A percentile compares a stretch with the other conserved stretches of the same genome.
Conservation (phyloP, 2,888 invertebrate species). For the Calameuta filiformis region DNA sequence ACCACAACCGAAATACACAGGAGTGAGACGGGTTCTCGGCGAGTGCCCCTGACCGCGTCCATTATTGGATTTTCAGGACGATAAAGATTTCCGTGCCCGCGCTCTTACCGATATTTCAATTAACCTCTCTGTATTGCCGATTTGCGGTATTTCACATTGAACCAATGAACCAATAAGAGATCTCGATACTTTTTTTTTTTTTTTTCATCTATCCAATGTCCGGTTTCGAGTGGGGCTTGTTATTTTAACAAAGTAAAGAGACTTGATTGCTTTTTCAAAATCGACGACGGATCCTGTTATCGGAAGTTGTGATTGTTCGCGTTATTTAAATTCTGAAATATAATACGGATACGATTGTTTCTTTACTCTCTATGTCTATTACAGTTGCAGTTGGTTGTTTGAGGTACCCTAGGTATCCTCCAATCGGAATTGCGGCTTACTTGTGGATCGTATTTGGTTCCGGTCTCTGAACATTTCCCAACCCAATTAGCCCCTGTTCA, state of each 20-base stretch:
- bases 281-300: background rate
- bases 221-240: background rate
- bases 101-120: background rate
- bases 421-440: background rate
- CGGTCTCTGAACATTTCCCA: conserved; percentile 2
- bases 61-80: background rate
- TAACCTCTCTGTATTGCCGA: background rate
- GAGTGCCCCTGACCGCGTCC: background rate
- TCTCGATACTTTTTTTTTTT: background rate
- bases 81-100: background rate
- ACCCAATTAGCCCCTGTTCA: conserved; percentile 5
- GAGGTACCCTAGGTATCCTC: background rate
- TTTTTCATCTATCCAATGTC: background rate
- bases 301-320: background rate
- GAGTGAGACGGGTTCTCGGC: background rate
- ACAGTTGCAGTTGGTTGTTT: background rate
- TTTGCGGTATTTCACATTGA: background rate
- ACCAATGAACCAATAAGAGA: background rate
- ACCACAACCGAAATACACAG: background rate
- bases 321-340: background rate
- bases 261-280: background rate
- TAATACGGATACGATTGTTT: background rate
- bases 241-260: background rate
- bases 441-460: background rate
- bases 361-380: background rate